Evolutionary conservation across 2,797 vertebrate genomes (phyloP), one percentile per base, ranked within the genome.

Genomic region (Hafferia zeledoni): DNA sequence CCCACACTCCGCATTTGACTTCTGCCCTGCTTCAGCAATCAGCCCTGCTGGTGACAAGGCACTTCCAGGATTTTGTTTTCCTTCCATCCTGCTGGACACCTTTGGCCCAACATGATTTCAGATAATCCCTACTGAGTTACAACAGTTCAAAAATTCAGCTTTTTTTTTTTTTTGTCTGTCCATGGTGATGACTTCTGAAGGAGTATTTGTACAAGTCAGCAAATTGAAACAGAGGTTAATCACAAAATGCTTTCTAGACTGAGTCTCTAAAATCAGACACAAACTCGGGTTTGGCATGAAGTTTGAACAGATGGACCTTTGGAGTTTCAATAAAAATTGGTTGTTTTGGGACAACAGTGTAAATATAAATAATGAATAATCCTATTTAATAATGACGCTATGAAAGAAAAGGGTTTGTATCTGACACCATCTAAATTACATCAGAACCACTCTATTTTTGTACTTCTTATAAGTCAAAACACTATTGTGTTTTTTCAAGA

Each of bases 1-100:
- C 46, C 50, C 30, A 23, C 6, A 2, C 20, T 35, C 70, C 14
- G 64, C 31, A 2, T 11, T 24, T 44, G n/a, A 23, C 35, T 85
- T 25, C 37, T 4, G 11, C 56, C 25, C 30, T 9, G 33, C 50
- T 55, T n/a, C 49, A 15, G 33, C 33, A 6, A 39, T 78, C 61
- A 4, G 7, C n/a, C 28, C 22, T 30, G 59, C 57, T 56, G 33
- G 13, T 4, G 22, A 20, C 18, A 19, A 23, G 23, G 35, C 63
- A 24, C 53, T 37, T 74, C 25, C 33, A 17, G 35, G 22, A 33
- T 16, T 10, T 14, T 15, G 20, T 13, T 50, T 59, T 46, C 2
- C 0, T 25, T 59, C 69, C 39, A 41, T 46, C 33, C 18, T 0
- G 0, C 13, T 9, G 13, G 61, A 53, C 28, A 33, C 57, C 63